Conservation (phyloP, 2,113 vertebrate species). For the Ovis canadensis region DNA sequence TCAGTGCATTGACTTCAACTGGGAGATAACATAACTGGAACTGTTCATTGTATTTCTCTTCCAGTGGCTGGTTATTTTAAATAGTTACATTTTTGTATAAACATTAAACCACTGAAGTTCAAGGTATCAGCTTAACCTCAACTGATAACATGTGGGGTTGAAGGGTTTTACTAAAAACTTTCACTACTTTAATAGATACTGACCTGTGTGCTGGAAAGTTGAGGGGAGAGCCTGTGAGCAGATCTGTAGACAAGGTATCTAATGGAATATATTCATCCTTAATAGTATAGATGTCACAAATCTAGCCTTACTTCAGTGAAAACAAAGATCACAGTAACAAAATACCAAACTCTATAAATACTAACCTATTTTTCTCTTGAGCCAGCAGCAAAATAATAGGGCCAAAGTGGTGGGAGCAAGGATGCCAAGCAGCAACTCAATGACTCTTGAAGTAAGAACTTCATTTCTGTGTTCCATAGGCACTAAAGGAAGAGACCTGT, state of each 20-base stretch:
- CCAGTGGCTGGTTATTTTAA: background rate
- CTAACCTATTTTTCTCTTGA: slow-evolving; percentile 62
- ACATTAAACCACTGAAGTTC: background rate
- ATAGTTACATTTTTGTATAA: background rate
- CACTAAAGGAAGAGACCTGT: background rate
- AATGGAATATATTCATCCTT: background rate
- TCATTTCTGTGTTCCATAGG: background rate
- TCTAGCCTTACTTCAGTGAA: background rate
- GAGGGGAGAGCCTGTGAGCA: background rate
- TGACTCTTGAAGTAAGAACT: background rate
- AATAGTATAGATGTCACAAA: rapidly evolving
- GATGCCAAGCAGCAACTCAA: background rate
- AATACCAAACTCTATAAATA: background rate
- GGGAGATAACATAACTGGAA: background rate
- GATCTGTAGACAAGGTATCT: no score
- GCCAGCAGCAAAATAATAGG: slow-evolving; percentile 39
- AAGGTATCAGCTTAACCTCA: background rate
- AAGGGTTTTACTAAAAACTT: background rate
- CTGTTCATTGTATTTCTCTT: background rate
- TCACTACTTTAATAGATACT: background rate
- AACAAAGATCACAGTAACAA: background rate
- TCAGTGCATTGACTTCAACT: background rate
- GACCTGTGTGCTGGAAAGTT: background rate
- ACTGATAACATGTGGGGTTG: background rate
- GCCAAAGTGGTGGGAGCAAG: background rate